Base-by-base conservation (phyloP, 2,888 invertebrate species). In the Amblyjoppa fuscipennis region DNA sequence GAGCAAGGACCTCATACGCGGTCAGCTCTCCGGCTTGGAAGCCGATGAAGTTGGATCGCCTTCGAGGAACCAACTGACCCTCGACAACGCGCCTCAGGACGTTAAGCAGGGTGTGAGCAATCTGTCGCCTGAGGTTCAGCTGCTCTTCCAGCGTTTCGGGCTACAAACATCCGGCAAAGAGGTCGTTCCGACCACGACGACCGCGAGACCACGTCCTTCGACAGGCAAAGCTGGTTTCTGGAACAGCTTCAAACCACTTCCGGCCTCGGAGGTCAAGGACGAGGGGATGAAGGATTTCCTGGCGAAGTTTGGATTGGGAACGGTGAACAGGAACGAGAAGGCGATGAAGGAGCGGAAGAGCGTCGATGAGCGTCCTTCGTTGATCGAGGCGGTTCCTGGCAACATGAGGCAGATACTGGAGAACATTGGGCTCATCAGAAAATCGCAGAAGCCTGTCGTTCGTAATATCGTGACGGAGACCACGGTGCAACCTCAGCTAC, bases 201-300 rank as follows among this genome's bases (percentile, higher is more conserved):
- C 91, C 2, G 89, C 81, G 7, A 88, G 88, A 16, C 88, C 91
- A 0, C 88, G 87, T 0, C 90, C 89, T 0, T 87, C 90, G 1
- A 88, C 82, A 0, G 53, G 81, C 0, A 84, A 69, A 20, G 80
- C 86, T 1, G 93, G 92, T 66, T 94, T 94, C 0, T 95, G 94
- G 84, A 92, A 93, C 0, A 93, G 90, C 69, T 95, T 95, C 85
- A 95, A 94, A 81, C 95, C 94, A 0, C 86, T 95, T 2, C 95
- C 95, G 2, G 89, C 84, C n/a, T 93, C 91, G 2, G 87, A 84
- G 2, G 91, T 94, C 2, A 92, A 91, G 41, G 91, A 94, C 34
- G 89, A 92, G 34, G 94, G 94, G 34, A 95, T 95, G 94, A 93
- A 92, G 74, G 92, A 94, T n/a, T 95, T 95, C 66, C 85, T 95